phyloP scores from a whole-genome alignment of 2,113 vertebrate species.

The Probosciger aterrimus region DNA sequence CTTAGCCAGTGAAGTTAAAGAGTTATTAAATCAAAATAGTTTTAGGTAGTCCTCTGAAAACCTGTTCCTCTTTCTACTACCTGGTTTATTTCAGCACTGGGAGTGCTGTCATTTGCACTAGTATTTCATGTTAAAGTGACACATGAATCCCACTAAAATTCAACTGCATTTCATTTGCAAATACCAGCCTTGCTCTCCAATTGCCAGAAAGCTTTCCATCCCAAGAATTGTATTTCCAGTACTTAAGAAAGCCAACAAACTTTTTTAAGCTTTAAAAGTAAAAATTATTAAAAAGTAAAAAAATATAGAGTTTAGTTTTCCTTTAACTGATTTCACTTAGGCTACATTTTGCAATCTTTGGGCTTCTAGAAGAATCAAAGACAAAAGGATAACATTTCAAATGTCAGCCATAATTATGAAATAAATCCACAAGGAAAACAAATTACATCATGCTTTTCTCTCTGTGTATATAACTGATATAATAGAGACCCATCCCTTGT shows the following conservation, averaged over 20 bases:
- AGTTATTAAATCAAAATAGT: not conserved
- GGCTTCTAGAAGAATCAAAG: not conserved
- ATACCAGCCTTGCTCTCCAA: not conserved
- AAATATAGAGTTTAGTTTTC: not conserved
- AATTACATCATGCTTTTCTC: constrained; percentile 9
- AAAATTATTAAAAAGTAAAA: not conserved
- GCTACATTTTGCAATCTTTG: not conserved
- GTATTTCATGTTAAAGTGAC: not conserved
- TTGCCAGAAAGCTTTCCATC: not conserved
- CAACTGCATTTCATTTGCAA: not conserved
- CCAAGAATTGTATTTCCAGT: not conserved
- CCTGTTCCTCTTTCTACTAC: not conserved
- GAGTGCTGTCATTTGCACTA: not conserved
- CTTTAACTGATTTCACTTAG: not conserved
- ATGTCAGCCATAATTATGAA: constrained; percentile 14
- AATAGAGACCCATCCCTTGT: not conserved
- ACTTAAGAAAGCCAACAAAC: not conserved
- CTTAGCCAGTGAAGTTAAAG: not conserved
- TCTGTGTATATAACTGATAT: not conserved
- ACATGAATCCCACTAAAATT: not conserved
- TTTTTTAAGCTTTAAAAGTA: not conserved
- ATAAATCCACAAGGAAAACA: constrained; percentile 31
- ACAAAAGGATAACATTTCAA: not conserved
- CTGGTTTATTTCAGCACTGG: not conserved
- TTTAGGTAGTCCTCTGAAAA: not conserved